Conservation (phyloP, 2,888 invertebrate species). For the Drosophila diplacantha region DNA sequence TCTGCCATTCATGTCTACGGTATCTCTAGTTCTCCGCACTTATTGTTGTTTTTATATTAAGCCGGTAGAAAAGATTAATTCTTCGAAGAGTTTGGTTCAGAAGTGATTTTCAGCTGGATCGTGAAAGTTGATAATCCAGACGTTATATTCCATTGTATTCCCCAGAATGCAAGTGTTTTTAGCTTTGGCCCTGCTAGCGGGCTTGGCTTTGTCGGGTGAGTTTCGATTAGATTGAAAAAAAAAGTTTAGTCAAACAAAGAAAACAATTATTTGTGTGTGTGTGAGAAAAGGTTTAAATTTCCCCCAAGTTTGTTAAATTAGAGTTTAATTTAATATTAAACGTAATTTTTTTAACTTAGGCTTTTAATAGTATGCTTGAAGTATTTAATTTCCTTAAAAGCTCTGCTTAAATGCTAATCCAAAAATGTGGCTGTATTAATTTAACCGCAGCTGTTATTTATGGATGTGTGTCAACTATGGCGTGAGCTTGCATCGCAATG, state of each 20-base stretch:
- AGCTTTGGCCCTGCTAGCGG: slow-evolving; percentile 43
- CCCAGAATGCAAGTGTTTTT: slow-evolving; percentile 50
- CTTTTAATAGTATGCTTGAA: not conserved
- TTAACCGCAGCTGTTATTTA: slow-evolving; percentile 5
- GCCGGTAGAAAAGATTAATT: slow-evolving; percentile 32
- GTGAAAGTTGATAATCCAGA: slow-evolving; percentile 4
- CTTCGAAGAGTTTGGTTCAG: slow-evolving; percentile 6
- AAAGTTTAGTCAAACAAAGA: slow-evolving; percentile 19
- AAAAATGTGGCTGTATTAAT: not conserved
- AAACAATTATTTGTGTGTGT: slow-evolving; percentile 6
- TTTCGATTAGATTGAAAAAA: slow-evolving; percentile 7
- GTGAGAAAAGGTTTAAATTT: not conserved
- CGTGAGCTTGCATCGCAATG: slow-evolving; percentile 35
- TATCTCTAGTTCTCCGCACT: slow-evolving; percentile 1
- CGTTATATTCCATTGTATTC: slow-evolving; percentile 5
- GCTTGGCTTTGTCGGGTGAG: slow-evolving; percentile 54
- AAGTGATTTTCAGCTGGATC: slow-evolving; percentile 1
- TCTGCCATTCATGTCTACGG: not conserved
- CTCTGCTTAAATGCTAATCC: not conserved
- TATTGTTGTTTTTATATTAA: slow-evolving; percentile 19
- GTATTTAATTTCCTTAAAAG: not conserved
- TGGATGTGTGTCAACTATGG: slow-evolving; percentile 33
- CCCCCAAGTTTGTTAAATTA: not conserved
- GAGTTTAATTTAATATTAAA: no score
- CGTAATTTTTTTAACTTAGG: not conserved